These are phyloP conservation scores for Gryon sp. DNA, from an alignment of 1,140 invertebrate genomes.

Conservation along the genomic window DNA sequence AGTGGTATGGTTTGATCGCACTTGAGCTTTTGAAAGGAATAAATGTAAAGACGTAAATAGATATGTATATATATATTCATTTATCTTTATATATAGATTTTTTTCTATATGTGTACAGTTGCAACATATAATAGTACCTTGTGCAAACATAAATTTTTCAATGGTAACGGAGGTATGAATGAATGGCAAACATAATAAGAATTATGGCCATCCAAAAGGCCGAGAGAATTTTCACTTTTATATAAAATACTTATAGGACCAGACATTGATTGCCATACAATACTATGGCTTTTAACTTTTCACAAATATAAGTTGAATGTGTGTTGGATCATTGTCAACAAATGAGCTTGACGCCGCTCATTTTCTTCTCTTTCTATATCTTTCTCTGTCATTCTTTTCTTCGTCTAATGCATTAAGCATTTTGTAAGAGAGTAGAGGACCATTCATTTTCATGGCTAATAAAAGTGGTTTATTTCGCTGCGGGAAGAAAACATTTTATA, in stretches of 20 bases:
- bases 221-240: conserved; percentile 32
- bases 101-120: too few species aligned
- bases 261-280: conserved; percentile 37
- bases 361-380: too few species aligned
- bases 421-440: conserved; percentile 16
- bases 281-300: conserved; percentile 20
- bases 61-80: too few species aligned
- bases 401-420: too few species aligned
- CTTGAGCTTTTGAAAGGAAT: too few species aligned
- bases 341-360: conserved; percentile 27
- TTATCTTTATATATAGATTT: too few species aligned
- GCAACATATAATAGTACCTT: conserved; percentile 34
- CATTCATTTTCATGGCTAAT: conserved; percentile 24
- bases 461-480: conserved; percentile 30
- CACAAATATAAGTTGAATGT: conserved; percentile 30
- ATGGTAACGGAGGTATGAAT: conserved; percentile 20
- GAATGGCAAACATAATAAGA: conserved; percentile 23
- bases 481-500: conserved; percentile 27
- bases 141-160: conserved; percentile 40
- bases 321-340: conserved; percentile 34
- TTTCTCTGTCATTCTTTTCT: too few species aligned
- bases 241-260: conserved; percentile 8
- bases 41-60: too few species aligned
- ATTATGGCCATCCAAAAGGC: conserved; percentile 32
- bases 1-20: too few species aligned